Conservation (phyloP, 2,888 invertebrate genomes). For the Syrista parreyssii region DNA sequence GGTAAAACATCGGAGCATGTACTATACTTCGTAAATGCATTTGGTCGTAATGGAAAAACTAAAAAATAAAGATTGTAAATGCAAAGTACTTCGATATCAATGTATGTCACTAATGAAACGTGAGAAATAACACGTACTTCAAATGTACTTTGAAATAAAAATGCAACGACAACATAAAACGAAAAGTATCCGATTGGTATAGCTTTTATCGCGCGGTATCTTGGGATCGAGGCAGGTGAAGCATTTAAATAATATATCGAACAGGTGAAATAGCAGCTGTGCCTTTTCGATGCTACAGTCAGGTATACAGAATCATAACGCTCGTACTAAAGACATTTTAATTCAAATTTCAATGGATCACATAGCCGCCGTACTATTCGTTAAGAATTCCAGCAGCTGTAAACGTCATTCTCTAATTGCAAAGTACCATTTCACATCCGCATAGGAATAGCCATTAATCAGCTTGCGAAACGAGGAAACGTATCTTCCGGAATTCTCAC, state of each 20-base stretch:
- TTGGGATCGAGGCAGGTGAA: constrained; percentile 52
- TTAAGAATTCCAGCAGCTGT: not conserved
- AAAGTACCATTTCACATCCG: not conserved
- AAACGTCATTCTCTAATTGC: not conserved
- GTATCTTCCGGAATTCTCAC: not conserved
- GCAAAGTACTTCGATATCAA: not conserved
- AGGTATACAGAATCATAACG: not conserved
- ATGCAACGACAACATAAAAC: not conserved
- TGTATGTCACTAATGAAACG: not conserved
- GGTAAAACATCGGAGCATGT: too few species aligned
- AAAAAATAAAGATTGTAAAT: not conserved
- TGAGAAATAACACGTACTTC: not conserved
- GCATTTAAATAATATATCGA: constrained; percentile 58
- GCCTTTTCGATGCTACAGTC: constrained; percentile 39
- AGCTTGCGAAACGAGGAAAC: not conserved
- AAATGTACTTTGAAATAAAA: not conserved
- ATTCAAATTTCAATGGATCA: not conserved
- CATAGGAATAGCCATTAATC: not conserved
- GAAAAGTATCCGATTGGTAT: not conserved
- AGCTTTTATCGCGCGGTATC: constrained; percentile 37
- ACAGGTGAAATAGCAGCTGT: constrained; percentile 59
- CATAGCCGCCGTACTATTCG: not conserved
- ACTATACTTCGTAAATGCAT: too few species aligned
- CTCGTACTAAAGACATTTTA: not conserved
- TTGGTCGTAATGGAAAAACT: not conserved